Evolutionary conservation across 1,140 invertebrate genomes (phyloP), one percentile per base, ranked within the genome.

Genomic region (Solen grandis): DNA sequence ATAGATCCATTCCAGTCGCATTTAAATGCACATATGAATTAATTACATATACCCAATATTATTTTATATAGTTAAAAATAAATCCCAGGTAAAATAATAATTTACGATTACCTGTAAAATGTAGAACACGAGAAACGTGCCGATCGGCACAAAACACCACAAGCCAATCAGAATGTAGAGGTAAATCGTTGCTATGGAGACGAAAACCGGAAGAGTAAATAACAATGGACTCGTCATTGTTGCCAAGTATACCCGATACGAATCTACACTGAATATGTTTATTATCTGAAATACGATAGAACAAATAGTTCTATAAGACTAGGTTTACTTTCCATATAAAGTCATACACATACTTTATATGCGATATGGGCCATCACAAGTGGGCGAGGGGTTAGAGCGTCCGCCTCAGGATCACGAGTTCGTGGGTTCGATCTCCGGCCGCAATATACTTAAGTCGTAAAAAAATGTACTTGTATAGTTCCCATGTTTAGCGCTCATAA

Each of bases 221-320:
- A 82, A 27, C 29, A 77, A 82, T 1, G 46, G 10, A 10, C 25
- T 19, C 1, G 46, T 38, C 41, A 60, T 66, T 16, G 72, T 66
- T 22, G 68, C 73, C n/a, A 82, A 54, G 59, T 77, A 77, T 16
- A 82, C 35, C 22, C 81, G 65, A 38, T 77, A 76, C 5, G 73
- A 75, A 59, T 82, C 81, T 3, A 68, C 68, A 16, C 65, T 63
- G 41, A 82, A 82, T n/a, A 77, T 52, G 35, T 82, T 82, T 55
- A 82, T 70, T 19, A 82, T 63, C 81, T 82, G 60, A 35, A 81
- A 63, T 19, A 19, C n/a, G n/a, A n/a, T n/a, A n/a, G n/a, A 50
- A 33, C 8, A 54, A 19, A 77, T 0, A 62, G 29, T 13, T 4
- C 31, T 62, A 29, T 29, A 22, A 5, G 22, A 62, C n/a, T 13